Evolutionary conservation across 2,113 vertebrate species (phyloP).

Genomic region (Gallinago jamesoni): DNA sequence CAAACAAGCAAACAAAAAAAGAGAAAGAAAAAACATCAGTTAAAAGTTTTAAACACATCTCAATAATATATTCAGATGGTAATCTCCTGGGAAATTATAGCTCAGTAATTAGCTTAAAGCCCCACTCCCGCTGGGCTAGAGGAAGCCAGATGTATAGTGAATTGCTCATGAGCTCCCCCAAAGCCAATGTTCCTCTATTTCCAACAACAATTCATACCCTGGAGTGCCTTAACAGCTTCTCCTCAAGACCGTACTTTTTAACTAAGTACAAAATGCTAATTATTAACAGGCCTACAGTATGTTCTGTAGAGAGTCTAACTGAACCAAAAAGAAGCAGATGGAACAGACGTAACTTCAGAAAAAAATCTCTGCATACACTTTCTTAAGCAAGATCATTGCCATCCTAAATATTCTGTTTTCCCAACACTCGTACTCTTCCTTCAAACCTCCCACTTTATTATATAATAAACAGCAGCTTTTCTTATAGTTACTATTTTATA

Average conservation of each 20-base stretch:
- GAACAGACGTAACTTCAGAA: not conserved
- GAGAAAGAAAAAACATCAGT: not conserved
- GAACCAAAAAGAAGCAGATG: not conserved
- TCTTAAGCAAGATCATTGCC: not conserved
- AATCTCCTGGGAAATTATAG: not conserved
- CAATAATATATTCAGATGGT: not conserved
- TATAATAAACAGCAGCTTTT: not conserved
- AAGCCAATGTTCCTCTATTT: not conserved
- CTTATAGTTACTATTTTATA: not conserved
- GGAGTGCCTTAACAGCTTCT: not conserved
- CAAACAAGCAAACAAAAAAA: not conserved
- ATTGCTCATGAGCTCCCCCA: not conserved
- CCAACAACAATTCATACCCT: not conserved
- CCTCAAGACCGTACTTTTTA: not conserved
- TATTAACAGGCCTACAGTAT: not conserved
- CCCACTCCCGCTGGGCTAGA: not conserved
- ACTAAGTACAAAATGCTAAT: not conserved
- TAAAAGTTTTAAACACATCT: not conserved
- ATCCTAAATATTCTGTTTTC: not conserved
- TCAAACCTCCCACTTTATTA: not conserved
- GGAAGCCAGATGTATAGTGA: not conserved
- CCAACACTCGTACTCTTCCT: not conserved
- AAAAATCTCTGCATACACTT: not conserved
- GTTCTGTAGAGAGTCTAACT: not conserved
- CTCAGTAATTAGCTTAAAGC: slow-evolving; percentile 1